Base-by-base conservation (phyloP, 2,113 vertebrate genomes). In the Ameiurus melas region DNA sequence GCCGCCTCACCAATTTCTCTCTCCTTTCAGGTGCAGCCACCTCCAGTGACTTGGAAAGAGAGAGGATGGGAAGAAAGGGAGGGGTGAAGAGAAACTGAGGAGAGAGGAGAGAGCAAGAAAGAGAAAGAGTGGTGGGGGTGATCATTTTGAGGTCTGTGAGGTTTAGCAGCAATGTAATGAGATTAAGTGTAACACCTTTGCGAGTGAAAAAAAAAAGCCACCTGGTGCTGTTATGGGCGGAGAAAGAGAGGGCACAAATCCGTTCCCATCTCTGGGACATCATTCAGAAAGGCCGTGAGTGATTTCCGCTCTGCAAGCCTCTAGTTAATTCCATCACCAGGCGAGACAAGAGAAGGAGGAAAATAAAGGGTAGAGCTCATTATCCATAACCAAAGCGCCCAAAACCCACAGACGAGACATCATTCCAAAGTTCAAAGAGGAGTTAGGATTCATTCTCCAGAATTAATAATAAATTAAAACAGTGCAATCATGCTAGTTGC, bases 101-200 rank as follows among this genome's bases (percentile, higher is more conserved):
- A 85, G 75, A 86, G 33, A 33, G 78, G 78, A 81, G 84, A 80
- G 51, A 82, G 68, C 55, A n/a, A 55, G 83, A 71, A 62, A 70
- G 82, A 55, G 66, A 75, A 58, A 75, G 70, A 58, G 85, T 57
- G 77, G 84, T 55, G 84, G 87, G 84, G 66, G 95, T 96, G 96
- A 96, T 97, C 96, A 97, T 97, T 96, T 96, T 97, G 96, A 97
- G 97, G 96, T 96, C 96, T 96, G 96, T 95, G 95, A 97, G 96
- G 96, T 96, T 97, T 97, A 96, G 96, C 95, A 94, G 94, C 94
- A 95, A 93, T 93, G 95, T 97, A 97, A 97, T 97, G 97, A 96
- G 97, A 97, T 97, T 97, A 97, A 96, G 94, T 89, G 95, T 96
- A 97, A 97, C 96, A 97, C 96, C 97, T 97, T 96, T 96, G 91